Percentiles rank a stretch among this genome's conserved stretches.
phyloP scores from a whole-genome alignment of 2,113 vertebrate genomes.

The Brachyhypopomus gauderio region DNA sequence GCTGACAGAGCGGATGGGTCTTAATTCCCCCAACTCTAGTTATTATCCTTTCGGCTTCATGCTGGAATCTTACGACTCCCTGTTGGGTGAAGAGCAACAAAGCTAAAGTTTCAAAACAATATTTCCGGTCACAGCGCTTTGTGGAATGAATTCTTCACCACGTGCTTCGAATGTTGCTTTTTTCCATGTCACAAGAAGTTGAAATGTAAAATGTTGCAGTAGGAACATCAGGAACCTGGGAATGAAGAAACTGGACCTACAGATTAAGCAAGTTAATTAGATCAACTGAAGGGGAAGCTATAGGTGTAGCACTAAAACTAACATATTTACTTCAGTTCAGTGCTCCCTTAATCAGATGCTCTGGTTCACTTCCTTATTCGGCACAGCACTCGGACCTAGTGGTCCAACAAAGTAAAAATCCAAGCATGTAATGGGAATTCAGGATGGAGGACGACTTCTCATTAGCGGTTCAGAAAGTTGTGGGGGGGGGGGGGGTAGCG shows the following conservation, averaged over 20 bases:
- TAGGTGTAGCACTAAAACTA: background rate
- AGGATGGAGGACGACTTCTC: background rate
- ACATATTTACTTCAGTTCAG: background rate
- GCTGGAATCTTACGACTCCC: background rate
- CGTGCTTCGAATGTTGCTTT: background rate
- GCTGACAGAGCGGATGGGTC: background rate
- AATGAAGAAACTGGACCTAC: background rate
- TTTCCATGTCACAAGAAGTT: background rate
- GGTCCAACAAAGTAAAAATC: background rate
- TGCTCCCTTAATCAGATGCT: background rate
- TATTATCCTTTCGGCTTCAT: slow-evolving; percentile 12
- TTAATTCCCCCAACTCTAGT: background rate
- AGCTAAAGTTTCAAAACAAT: slow-evolving; percentile 1
- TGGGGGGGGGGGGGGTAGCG: background rate
- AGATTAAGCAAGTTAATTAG: background rate
- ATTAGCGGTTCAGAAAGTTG: background rate
- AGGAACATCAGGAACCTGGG: background rate
- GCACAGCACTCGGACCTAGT: background rate
- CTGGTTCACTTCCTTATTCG: background rate
- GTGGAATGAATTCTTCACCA: background rate
- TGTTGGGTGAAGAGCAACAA: background rate
- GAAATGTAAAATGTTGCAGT: background rate
- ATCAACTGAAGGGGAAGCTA: background rate
- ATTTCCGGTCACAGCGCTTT: background rate
- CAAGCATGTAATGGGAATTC: background rate